A percentile compares a stretch with the other conserved stretches of the same genome.
Conservation (phyloP, 2,888 invertebrate species). For the Coecobrya sp. region DNA sequence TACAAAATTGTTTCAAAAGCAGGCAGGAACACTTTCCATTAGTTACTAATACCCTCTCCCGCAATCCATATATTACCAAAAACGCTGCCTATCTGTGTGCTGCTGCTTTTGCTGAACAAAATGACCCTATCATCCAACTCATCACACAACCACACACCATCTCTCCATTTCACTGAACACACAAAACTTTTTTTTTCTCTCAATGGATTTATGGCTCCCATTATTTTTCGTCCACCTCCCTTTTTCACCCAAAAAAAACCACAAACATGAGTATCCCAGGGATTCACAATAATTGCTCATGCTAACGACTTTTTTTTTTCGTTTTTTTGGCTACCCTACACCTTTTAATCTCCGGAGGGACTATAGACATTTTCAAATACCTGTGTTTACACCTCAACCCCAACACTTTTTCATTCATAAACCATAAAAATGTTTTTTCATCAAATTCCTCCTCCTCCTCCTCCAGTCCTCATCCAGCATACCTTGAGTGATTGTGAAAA, state of each 20-base stretch:
- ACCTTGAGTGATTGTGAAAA: not conserved
- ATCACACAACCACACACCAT: not conserved
- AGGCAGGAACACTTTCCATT: not conserved
- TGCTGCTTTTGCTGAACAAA: slow-evolving; percentile 11
- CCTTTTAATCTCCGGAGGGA: slow-evolving; percentile 15
- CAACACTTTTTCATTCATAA: not conserved
- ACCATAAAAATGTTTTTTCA: not conserved
- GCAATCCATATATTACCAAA: too few relatives aligned
- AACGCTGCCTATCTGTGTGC: not conserved
- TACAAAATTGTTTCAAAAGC: not conserved
- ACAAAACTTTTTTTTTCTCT: not conserved
- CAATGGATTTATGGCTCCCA: slow-evolving; percentile 49
- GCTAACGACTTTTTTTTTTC: slow-evolving; percentile 57
- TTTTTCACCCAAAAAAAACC: slow-evolving; percentile 31
- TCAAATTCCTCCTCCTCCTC: slow-evolving; percentile 7
- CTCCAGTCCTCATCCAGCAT: not conserved
- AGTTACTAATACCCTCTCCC: not conserved
- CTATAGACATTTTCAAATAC: too few relatives aligned
- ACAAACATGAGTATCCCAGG: slow-evolving; percentile 32
- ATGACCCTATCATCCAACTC: not conserved
- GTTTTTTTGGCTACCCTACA: slow-evolving; percentile 33
- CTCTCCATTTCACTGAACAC: not conserved
- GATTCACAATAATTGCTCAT: slow-evolving; percentile 52
- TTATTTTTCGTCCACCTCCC: slow-evolving; percentile 6
- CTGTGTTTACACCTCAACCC: not conserved